Evolutionary conservation across 92 coral and sea anemone genomes (phyloP), one percentile per base, ranked within the genome.

Genomic region (Muricea muricata): DNA sequence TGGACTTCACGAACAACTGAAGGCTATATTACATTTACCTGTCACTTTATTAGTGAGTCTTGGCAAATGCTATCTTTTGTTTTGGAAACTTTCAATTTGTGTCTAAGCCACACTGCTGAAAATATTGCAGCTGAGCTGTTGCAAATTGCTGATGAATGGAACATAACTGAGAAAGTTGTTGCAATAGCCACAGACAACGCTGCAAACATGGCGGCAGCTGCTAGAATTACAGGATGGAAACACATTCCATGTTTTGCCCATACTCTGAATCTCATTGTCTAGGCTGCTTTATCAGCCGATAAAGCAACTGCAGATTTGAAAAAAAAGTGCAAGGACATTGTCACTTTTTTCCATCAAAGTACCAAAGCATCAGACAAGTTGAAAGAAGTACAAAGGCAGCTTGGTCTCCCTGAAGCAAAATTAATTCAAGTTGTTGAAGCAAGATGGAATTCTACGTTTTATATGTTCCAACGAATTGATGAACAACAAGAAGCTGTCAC

Each of bases 401-500:
- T 61, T 61, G 68, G 20, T 25, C 6, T 61, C 3, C 33, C 68
- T 4, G 33, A 61, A 2, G 29, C 25, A 0, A 61, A 61, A 2
- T 15, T 61, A 35, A 21, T 61, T 24, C 68, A 61, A 30, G 68
- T 25, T 24, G 68, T 61, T 61, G 33, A 61, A 24, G 29, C 68
- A 25, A 61, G 68, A 13, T 61, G 68, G 68, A 61, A 61, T 24
- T 61, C 68, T 3, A 61, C 68, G 29, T 61, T 61, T 24, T 61
- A 61, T 21, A 61, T 61, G 68, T 61, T 61, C 13, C 34, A 61
- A 61, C 33, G 68, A 14, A 76, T 85, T 41, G 7, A 73, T 10
- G 84, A 75, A 23, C 84, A 85, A 65, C 71, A 85, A 34, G 78
- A 85, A 24, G 84, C 89, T 31, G 75, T 85, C 1, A 85, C 89